Conservation (phyloP, 2,797 vertebrate genomes). For the Sibirionetta formosa region DNA sequence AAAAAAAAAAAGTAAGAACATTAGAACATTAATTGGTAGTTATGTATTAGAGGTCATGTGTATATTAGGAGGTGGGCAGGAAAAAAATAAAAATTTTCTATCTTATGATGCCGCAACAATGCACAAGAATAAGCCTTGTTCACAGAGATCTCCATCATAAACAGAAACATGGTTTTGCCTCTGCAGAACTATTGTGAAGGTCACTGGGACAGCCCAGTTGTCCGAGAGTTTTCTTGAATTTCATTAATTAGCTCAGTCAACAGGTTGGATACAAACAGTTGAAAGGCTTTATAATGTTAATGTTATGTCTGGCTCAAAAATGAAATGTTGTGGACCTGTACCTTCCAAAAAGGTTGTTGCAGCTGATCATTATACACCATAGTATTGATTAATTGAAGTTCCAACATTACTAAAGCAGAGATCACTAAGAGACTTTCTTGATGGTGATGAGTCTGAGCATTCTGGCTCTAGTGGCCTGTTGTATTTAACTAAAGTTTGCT, state of each 20-base stretch:
- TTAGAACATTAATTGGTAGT: background rate
- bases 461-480: too few relatives aligned
- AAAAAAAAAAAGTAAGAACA: background rate
- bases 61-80: rapidly evolving
- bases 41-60: background rate
- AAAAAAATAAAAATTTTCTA: background rate
- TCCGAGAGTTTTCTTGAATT: background rate
- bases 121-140: background rate
- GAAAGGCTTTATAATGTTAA: background rate
- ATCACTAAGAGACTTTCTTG: background rate
- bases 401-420: background rate
- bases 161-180: background rate
- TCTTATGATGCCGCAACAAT: background rate
- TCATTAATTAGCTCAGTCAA: background rate
- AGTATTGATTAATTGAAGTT: background rate
- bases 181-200: background rate
- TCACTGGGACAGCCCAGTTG: background rate
- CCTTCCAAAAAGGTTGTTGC: background rate
- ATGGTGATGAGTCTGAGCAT: background rate
- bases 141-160: background rate
- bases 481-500: background rate
- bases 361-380: background rate
- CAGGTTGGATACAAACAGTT: background rate
- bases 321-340: background rate
- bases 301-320: background rate